Base-by-base conservation (phyloP, 2,113 vertebrate species). In the Synodontis membranacea region DNA sequence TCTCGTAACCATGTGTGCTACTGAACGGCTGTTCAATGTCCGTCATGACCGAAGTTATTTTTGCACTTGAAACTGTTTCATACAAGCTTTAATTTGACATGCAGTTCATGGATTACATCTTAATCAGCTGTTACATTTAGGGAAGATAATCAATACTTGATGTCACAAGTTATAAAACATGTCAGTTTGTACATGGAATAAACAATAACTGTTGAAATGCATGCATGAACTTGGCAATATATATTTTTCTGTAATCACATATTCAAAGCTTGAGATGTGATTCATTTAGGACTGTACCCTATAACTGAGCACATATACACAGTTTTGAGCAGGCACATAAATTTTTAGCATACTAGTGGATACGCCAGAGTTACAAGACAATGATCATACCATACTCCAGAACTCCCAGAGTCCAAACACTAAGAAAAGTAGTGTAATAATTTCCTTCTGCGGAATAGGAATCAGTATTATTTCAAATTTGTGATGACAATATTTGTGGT, bases 81-180 rank as follows among this genome's bases (percentile, higher is more conserved):
- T 74, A 58, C 48, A 84, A 70, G 86, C 62, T 87, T 87, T 86
- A 84, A 84, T 86, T 79, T 81, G 48, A 84, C 84, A 86, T 90
- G 82, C 86, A 79, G 37, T 82, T 62, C 2, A 85, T 60, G 79
- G 58, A 48, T 79, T 85, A 87, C 86, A 89, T 48, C 46, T 83
- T 66, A 31, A 58, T 84, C 37, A 82, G 64, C 79, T 70, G 83
- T 62, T 62, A 39, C 58, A 82, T 39, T 39, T 66, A 75, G 75
- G 25, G 37, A 88, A 79, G 62, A 79, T 56, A 79, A 79, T 5
- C 64, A 80, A 80, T 78, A 88, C 46, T 37, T 80, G 6, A 79
- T 85, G 84, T 79, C 58, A 75, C 46, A 78, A 52, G 68, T 68
- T 81, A 83, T 50, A 72, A 56, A 83, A 52, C 56, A 64, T 52